phyloP scores from a whole-genome alignment of 2,888 invertebrate species.

The Cantharis lateralis region DNA sequence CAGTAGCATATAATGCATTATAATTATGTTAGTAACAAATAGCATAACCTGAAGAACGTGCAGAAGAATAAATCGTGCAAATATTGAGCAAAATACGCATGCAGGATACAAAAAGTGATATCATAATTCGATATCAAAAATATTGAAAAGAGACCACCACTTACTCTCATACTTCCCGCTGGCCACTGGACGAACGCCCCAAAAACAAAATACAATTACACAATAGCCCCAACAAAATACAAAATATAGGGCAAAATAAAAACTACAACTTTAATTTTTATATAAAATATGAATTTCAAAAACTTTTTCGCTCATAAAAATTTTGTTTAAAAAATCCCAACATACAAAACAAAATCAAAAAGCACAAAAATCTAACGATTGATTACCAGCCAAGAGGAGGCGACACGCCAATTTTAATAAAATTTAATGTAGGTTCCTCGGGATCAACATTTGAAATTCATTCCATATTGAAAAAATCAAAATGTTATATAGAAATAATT shows the following conservation, averaged over 20 bases:
- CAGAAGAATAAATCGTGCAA: conserved; percentile 31
- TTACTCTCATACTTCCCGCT: conserved; percentile 57
- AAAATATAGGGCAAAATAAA: conserved; percentile 28
- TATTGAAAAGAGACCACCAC: conserved; percentile 53
- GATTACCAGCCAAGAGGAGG: background rate
- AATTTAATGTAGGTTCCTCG: background rate
- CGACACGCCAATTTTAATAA: background rate
- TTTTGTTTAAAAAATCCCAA: background rate
- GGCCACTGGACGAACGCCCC: conserved; percentile 54
- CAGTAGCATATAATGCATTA: background rate
- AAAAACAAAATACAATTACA: conserved; percentile 43
- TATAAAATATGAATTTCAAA: background rate
- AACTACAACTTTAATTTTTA: conserved; percentile 7
- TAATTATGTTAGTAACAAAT: background rate
- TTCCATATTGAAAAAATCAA: no score
- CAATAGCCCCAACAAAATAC: conserved; percentile 30
- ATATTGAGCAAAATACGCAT: conserved; percentile 39
- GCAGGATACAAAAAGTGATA: conserved; percentile 42
- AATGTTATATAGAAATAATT: no score
- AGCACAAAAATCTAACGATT: background rate
- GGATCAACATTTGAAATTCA: background rate
- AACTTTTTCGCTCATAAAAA: background rate
- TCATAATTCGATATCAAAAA: conserved; percentile 37
- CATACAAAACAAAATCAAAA: background rate
- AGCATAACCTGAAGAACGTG: background rate